These are phyloP conservation scores for Orthonevra nobilis DNA, from an alignment of 2,888 invertebrate species.

Conservation along the genomic window DNA sequence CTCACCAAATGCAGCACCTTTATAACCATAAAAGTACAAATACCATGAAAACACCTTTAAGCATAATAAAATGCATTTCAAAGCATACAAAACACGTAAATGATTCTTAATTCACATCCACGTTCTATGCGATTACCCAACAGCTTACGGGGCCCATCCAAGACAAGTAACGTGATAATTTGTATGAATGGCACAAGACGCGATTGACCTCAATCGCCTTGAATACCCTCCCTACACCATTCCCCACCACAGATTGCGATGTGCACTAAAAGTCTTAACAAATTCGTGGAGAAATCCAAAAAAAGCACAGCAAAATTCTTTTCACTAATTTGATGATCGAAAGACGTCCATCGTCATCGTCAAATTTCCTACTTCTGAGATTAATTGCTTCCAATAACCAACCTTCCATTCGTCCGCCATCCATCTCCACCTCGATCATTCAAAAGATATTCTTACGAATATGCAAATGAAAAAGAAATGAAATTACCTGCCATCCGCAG, in stretches of 20 bases:
- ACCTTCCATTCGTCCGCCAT: too few relatives aligned
- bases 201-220: constrained; percentile 62
- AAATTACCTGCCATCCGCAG: constrained; percentile 33
- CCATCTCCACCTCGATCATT: not conserved
- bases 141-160: constrained; percentile 4
- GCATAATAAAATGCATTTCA: not conserved
- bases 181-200: constrained; percentile 69
- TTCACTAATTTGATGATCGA: constrained; percentile 29
- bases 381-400: constrained; percentile 55
- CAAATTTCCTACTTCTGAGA: constrained; percentile 47
- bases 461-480: constrained; percentile 34
- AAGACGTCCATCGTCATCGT: constrained; percentile 27
- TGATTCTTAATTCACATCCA: constrained; percentile 44
- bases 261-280: too few relatives aligned
- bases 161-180: constrained; percentile 61
- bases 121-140: constrained; percentile 47
- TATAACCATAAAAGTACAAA: too few relatives aligned
- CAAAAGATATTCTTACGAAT: constrained; percentile 54
- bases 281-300: constrained; percentile 25
- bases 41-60: not conserved
- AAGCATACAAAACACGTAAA: constrained; percentile 7
- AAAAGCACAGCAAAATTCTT: constrained; percentile 16
- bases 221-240: constrained; percentile 13
- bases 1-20: too few relatives aligned
- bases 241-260: too few relatives aligned